phyloP scores from a whole-genome alignment of 2,113 vertebrate species.

The Gymnogyps californianus region DNA sequence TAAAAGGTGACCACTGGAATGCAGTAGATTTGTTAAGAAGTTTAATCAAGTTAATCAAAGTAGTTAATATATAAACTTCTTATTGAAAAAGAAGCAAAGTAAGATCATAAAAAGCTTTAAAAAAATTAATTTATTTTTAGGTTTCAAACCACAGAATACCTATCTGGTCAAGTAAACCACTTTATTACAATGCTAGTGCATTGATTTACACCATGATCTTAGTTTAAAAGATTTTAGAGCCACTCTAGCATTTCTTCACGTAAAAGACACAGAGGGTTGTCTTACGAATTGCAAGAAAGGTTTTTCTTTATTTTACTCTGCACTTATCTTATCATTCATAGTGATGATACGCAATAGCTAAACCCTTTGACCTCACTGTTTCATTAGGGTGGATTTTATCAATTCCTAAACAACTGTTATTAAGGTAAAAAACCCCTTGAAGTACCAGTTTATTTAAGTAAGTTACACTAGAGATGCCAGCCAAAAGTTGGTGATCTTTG shows the following conservation, averaged over 20 bases:
- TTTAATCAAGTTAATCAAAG: not conserved
- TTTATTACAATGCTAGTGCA: not conserved
- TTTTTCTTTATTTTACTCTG: not conserved
- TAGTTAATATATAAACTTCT: not conserved
- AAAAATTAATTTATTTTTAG: slow-evolving; percentile 41
- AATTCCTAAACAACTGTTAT: not conserved
- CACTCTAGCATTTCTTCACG: not conserved
- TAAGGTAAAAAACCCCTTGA: not conserved
- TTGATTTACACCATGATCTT: slow-evolving; percentile 24
- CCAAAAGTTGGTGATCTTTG: not conserved
- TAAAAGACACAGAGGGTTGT: not conserved
- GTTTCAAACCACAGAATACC: slow-evolving; percentile 19
- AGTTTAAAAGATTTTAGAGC: not conserved
- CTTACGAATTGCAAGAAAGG: not conserved
- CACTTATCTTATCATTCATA: not conserved
- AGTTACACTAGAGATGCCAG: not conserved
- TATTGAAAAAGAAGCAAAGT: slow-evolving; percentile 5
- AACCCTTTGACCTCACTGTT: not conserved
- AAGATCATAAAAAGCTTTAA: slow-evolving; percentile 5
- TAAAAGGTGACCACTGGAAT: not conserved
- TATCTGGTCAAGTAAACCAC: slow-evolving; percentile 15
- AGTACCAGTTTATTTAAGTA: not conserved
- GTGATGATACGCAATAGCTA: not conserved
- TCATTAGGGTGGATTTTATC: not conserved
- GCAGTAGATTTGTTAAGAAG: not conserved